These are phyloP conservation scores for Sebastes elongatus DNA, from an alignment of 2,797 vertebrate genomes.

Conservation along the genomic window DNA sequence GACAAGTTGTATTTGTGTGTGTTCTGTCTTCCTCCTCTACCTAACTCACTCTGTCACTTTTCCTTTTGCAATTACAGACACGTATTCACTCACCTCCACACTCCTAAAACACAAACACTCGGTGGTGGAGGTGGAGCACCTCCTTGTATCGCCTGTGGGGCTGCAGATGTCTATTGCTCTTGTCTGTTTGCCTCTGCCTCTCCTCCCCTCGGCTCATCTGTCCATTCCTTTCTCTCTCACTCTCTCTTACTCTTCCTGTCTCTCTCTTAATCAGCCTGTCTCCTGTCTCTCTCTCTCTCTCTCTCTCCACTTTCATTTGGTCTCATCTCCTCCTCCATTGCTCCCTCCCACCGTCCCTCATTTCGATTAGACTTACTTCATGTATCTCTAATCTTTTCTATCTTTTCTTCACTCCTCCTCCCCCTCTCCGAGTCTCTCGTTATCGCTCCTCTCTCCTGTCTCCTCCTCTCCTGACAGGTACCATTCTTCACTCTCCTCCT, in stretches of 20 bases:
- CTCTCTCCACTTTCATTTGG: slow-evolving; percentile 19
- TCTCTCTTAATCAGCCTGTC: slow-evolving; percentile 35
- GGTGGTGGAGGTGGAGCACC: slow-evolving; percentile 39
- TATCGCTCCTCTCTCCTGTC: slow-evolving; percentile 59
- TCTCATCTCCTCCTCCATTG: slow-evolving; percentile 31
- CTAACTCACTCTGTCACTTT: slow-evolving; percentile 41
- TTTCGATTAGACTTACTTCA: slow-evolving; percentile 66
- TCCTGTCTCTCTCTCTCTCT: slow-evolving; percentile 12
- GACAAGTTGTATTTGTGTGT: slow-evolving; percentile 6
- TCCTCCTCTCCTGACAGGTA: slow-evolving; percentile 66
- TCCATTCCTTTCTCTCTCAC: slow-evolving; percentile 37
- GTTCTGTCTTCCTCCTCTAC: not conserved
- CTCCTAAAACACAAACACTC: slow-evolving; percentile 4
- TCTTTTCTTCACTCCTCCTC: slow-evolving; percentile 33
- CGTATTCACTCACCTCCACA: slow-evolving; percentile 50
- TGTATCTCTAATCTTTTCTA: slow-evolving; percentile 66
- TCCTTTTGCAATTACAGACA: slow-evolving; percentile 54
- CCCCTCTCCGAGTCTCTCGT: slow-evolving; percentile 40
- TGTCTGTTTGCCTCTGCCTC: slow-evolving; percentile 44
- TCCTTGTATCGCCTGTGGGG: slow-evolving; percentile 63
- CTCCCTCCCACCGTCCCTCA: slow-evolving; percentile 34
- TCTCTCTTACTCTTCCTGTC: slow-evolving; percentile 24
- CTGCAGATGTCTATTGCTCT: slow-evolving; percentile 65
- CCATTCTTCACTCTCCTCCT: slow-evolving; percentile 70
- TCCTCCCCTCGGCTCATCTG: slow-evolving; percentile 35